phyloP scores from a whole-genome alignment of 2,888 invertebrate species.

The Oscheius sp. region DNA sequence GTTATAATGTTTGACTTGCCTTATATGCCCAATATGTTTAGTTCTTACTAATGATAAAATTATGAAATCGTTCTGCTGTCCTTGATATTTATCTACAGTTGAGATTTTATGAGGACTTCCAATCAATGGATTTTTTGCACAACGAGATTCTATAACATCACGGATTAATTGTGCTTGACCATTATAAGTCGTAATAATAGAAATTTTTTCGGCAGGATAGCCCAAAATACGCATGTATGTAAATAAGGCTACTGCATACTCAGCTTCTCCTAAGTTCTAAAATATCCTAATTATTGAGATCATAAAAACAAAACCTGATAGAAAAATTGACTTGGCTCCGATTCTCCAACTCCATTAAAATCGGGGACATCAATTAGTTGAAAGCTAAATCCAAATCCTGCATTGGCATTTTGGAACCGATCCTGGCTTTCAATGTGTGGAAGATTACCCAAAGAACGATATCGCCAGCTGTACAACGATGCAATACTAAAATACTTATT shows the following conservation, averaged over 20 bases:
- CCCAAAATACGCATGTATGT: slow-evolving; percentile 98
- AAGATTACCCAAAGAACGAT: slow-evolving; percentile 83
- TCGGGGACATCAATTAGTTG: slow-evolving; percentile 95
- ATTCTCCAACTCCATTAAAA: slow-evolving; percentile 94
- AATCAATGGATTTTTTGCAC: slow-evolving; percentile 91
- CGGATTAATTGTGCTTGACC: slow-evolving; percentile 91
- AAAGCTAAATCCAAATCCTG: slow-evolving; percentile 90
- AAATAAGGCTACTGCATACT: slow-evolving; percentile 94
- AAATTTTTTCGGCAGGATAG: slow-evolving; percentile 94
- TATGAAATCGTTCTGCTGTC: slow-evolving; percentile 98
- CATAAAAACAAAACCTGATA: slow-evolving; percentile 80
- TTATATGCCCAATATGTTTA: slow-evolving; percentile 93
- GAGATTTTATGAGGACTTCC: slow-evolving; percentile 85
- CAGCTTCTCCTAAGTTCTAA: slow-evolving; percentile 77
- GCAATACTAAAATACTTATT: slow-evolving; percentile 71
- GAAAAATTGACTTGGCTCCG: slow-evolving; percentile 96
- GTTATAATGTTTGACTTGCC: slow-evolving; percentile 74
- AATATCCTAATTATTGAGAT: slow-evolving; percentile 13
- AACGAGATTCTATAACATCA: slow-evolving; percentile 89
- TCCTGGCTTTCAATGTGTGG: slow-evolving; percentile 84
- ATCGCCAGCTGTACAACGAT: slow-evolving; percentile 74
- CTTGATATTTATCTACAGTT: slow-evolving; percentile 99
- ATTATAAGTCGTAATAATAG: slow-evolving; percentile 97
- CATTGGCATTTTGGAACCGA: slow-evolving; percentile 87
- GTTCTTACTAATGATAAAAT: slow-evolving; percentile 93